Evolutionary conservation across 2,797 vertebrate genomes (phyloP).

Genomic region (Emys orbicularis): DNA sequence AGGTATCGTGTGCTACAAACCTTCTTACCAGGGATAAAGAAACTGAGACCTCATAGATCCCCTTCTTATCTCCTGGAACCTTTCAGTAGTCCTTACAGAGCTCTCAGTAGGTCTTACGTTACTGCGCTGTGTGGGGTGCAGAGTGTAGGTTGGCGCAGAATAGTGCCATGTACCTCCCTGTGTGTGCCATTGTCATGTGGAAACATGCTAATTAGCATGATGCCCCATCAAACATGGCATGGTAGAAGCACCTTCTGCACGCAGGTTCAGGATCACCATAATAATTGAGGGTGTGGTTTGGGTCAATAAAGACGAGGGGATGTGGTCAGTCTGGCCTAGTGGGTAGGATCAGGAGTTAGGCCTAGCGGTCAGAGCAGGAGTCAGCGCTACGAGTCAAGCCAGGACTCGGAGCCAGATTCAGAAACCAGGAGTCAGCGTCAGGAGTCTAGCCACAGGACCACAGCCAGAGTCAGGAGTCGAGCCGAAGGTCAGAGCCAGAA

Average conservation of each 20-base stretch:
- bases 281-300: neutral
- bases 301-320: too few relatives aligned
- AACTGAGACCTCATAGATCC: conserved; percentile 27
- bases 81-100: fast-evolving
- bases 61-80: neutral
- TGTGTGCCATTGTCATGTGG: too few relatives aligned
- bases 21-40: conserved; percentile 69
- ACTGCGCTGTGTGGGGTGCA: fast-evolving
- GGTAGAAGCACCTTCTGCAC: neutral
- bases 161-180: neutral
- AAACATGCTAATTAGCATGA: neutral
- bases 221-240: neutral
- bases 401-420: neutral
- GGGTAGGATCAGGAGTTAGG: neutral
- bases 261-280: neutral
- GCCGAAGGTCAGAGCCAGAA: neutral
- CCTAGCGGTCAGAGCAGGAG: neutral
- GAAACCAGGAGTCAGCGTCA: neutral
- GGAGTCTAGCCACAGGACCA: neutral
- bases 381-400: neutral
- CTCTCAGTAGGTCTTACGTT: neutral
- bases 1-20: conserved; percentile 58
- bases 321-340: neutral
- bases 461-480: neutral
- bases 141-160: too few relatives aligned